A percentile compares a stretch with the other conserved stretches of the same genome.
Evolutionary conservation across 2,888 invertebrate species (phyloP).

Genomic region (Rotaria magnacalcarata): DNA sequence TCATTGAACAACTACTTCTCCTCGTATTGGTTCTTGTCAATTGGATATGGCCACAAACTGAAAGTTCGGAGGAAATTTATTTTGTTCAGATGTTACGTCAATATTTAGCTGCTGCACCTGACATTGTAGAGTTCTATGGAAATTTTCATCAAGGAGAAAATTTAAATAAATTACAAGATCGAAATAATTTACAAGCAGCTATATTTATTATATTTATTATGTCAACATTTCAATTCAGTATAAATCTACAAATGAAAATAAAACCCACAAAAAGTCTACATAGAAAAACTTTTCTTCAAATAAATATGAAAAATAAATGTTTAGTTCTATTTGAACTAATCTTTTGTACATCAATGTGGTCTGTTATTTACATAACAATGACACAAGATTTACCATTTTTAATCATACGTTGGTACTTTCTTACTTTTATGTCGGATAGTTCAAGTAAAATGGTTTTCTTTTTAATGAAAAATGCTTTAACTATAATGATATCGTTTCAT

Average conservation of each 20-base stretch:
- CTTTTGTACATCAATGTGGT: constrained; percentile 24
- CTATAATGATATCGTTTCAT: constrained; percentile 6
- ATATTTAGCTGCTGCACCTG: constrained; percentile 23
- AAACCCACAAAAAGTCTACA: not conserved
- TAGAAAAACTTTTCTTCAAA: not conserved
- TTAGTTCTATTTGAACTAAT: not conserved
- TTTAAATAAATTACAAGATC: constrained; percentile 3
- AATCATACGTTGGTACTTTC: not conserved
- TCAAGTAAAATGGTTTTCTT: constrained; percentile 25
- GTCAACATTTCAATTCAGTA: not conserved
- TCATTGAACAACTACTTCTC: constrained; percentile 24
- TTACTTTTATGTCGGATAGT: not conserved
- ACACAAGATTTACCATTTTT: constrained; percentile 34
- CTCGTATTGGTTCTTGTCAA: constrained; percentile 11
- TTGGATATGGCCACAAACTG: constrained; percentile 31
- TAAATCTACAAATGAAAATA: constrained; percentile 23
- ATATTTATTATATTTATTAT: constrained; percentile 9
- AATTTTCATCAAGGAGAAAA: constrained; percentile 29
- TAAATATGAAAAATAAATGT: not conserved
- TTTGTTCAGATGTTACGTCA: constrained; percentile 26
- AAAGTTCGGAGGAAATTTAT: not conserved
- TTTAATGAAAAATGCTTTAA: constrained; percentile 21
- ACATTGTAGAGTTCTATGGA: constrained; percentile 17
- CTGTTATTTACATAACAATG: not conserved
- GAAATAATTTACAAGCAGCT: not conserved